Base-by-base conservation (phyloP, 2,888 invertebrate genomes). In the Lagria hirta region DNA sequence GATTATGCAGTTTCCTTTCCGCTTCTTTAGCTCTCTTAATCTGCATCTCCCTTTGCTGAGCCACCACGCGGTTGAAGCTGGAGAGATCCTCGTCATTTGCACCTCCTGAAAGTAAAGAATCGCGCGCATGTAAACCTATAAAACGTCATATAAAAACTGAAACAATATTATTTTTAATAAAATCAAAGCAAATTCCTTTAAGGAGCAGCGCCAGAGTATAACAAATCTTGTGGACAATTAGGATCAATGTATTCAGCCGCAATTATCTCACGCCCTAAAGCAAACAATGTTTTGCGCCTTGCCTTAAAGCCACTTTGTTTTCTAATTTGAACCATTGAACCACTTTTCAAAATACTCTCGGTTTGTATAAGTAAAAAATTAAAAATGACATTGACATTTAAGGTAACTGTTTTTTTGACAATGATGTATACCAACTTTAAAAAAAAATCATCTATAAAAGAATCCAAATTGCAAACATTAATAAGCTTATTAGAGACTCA, bases 21-120 rank as follows among this genome's bases (percentile, higher is more conserved):
- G 69, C 69, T 51, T 70, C 69, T 51, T 66, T 64, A 1, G 66
- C 68, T 43, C 70, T 58, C 48, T 67, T 71, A 11, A 68, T 53
- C 43, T 69, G 71, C 66, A 68, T 66, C 11, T 69, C 64, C 38
- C 59, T 64, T 43, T 73, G 72, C 46, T 69, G 67, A 38, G 65
- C 57, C 5, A 73, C 43, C 3, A 66, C 68, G 55, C 64, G 65
- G 28, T 58, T 59, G 36, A 72, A 73, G 2, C 62, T 65, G 32
- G 68, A 64, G 12, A 57, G 63, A 35, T 70, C 71, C 16, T 65
- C 58, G 33, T 62, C 55, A 13, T 62, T 59, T 22, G 49, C 49
- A 29, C 52, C 49, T 35, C 28, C 56, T 51, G 38, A 37, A 46
- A 40, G 21, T 26, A 33, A 24, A 12, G 12, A 34, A 45, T 13